Evolutionary conservation across 2,888 invertebrate species (phyloP), one percentile per base, ranked within the genome.

Genomic region (Blastobasis adustella): DNA sequence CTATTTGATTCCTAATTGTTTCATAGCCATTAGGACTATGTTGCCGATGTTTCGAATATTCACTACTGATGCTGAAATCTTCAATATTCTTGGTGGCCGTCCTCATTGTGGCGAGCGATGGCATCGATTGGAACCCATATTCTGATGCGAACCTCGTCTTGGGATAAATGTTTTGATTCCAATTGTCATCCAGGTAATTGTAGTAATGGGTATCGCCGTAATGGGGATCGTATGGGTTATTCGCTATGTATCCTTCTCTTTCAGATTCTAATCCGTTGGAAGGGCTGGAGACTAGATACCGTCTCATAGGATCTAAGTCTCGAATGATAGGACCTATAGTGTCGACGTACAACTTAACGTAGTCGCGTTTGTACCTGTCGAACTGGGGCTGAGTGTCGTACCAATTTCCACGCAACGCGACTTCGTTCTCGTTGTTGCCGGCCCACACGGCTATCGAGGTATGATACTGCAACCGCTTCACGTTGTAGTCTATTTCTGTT

Each of bases 361-460:
- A 98, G 71, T 98, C 97, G 0, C 78, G 65, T 66, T 92, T 91
- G 67, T 94, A 96, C 49, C 84, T 78, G 0, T 82, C 62, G 58
- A 89, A 90, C 9, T 90, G 68, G 0, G 62, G 49, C 0, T 68
- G 62, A 0, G 94, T 93, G 1, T 74, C 72, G 71, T 94, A 93
- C 98, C 98, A 98, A 73, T 95, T 92, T 44, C 92, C 92, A 47
- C 92, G 90, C 5, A 98, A 74, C 0, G 97, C 98, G 5, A 92
- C 94, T 86, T 99, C 99, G 71, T 98, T 98, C 82, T 99, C 99
- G 74, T 99, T 99, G 77, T 98, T 99, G 5, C 94, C 97, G n/a
- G 97, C 95, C 93, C 96, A 98, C 0, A 98, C 66, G 0, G 95
- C 93, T 43, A 99, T 91, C 49, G 95, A 96, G 0, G 98, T 91